Base-by-base conservation (phyloP, 2,797 vertebrate species). In the Pseudochaenichthys georgianus region DNA sequence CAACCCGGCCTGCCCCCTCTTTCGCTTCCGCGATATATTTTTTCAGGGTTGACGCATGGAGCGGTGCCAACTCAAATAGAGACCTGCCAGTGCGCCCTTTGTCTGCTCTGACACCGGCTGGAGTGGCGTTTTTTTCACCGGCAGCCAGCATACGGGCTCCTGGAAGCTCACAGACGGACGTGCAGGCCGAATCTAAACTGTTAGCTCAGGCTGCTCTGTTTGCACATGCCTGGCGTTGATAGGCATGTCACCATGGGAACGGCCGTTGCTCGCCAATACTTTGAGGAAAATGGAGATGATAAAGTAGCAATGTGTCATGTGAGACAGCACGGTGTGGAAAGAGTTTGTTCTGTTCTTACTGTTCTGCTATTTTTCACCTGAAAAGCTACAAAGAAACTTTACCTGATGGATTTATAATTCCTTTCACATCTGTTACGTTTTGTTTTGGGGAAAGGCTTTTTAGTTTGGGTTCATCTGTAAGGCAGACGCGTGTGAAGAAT, bases 231-330 rank as follows among this genome's bases (percentile, higher is more conserved):
- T 93, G 90, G 74, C 83, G 87, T 95, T 95, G 93, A 95, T 90
- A 84, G 90, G 92, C 93, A 85, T 78, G 92, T 96, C 94, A 78
- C 95, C 94, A 95, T 96, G 94, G 95, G 93, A 95, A 96, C 95
- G 34, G 80, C 82, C 89, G 73, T 89, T 70, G 76, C 90, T 93
- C 80, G 77, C 89, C 85, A 78, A 57, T 83, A 85, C 78, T 81
- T 88, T 15, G 54, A 89, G 77, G 69, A 87, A 90, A 89, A 89
- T 84, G 70, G 83, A 89, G 90, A 94, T 89, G 88, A 94, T 94
- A 94, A 95, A 94, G 89, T 93, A 90, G 82, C 86, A 85, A 92
- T 92, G 90, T 95, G 94, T 93, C 92, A 93, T 88, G 78, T 87
- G 85, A 85, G 78, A 93, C 84, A 89, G 75, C 60, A 38, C 34